Base-by-base conservation (phyloP, 2,888 invertebrate species). In the Lycia hirtaria region DNA sequence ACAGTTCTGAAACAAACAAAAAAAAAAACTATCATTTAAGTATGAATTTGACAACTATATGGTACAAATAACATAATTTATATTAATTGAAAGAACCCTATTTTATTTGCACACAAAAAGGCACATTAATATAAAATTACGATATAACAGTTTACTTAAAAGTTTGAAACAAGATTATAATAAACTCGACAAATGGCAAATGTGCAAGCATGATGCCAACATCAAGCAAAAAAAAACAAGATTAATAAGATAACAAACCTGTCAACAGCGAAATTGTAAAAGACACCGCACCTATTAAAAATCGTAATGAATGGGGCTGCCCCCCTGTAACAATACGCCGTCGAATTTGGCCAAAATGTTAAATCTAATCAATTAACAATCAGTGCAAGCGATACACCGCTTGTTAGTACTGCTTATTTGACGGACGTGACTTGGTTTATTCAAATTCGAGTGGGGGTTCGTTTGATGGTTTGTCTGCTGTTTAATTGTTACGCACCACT, bases 351-450 rank as follows among this genome's bases (percentile, higher is more conserved):
- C 73, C 83, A 83, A 89, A 87, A 80, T 89, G 92, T 91, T 89
- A 91, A 92, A 92, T 92, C 87, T 83, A 91, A 92, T 92, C 92
- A 92, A 92, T 92, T 92, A 92, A 86, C 92, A 92, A 92, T 92
- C 92, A 92, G 88, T 85, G 90, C 88, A 87, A 91, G 81, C 88
- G 89, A 91, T 89, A 91, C 85, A 87, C 85, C 85, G 87, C 90
- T 91, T 88, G 91, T 92, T 91, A 90, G 85, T 81, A 78, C 85
- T 88, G 87, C 83, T 90, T 92, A 92, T 92, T 91, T 89, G 84
- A 74, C 58, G 86, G 81, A 91, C 92, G 92, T 92, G 92, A 89
- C 88, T 85, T 72, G 91, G 74, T 72, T 76, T 87, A 90, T 90
- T 89, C 82, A 88, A 89, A 90, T 86, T 68, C 66, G 12, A 28